phyloP scores from a whole-genome alignment of 2,888 invertebrate species.

The Formica aserva region DNA sequence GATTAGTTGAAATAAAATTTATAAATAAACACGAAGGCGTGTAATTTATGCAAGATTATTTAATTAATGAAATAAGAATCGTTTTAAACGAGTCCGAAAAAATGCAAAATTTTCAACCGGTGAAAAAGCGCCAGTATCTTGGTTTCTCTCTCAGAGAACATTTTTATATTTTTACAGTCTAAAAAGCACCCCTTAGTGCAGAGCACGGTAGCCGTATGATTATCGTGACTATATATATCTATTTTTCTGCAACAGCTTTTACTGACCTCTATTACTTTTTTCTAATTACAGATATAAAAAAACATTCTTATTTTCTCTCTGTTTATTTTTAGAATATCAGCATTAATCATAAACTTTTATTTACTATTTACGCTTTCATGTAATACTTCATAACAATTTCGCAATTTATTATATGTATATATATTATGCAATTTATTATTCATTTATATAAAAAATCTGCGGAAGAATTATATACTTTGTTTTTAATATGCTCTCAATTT shows the following conservation, averaged over 20 bases:
- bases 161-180: conserved; percentile 19
- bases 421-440: neutral
- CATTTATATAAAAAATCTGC: neutral
- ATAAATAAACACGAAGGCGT: too few species aligned
- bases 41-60: conserved; percentile 5
- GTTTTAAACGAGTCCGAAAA: neutral
- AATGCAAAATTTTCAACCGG: neutral
- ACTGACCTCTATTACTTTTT: conserved; percentile 11
- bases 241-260: neutral
- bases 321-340: neutral
- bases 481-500: neutral
- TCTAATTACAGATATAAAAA: conserved; percentile 38
- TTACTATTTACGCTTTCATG: neutral
- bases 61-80: conserved; percentile 10
- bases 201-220: conserved; percentile 6
- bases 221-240: conserved; percentile 13
- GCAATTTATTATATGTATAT: neutral
- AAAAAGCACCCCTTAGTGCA: neutral
- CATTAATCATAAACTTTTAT: neutral
- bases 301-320: neutral
- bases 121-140: conserved; percentile 1
- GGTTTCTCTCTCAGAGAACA: neutral
- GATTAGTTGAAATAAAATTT: neutral
- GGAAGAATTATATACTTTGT: neutral
- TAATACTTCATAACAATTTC: neutral